A percentile compares a stretch with the other conserved stretches of the same genome.
Conservation (phyloP, 2,888 invertebrate genomes). For the Ennomos fuscantarius region DNA sequence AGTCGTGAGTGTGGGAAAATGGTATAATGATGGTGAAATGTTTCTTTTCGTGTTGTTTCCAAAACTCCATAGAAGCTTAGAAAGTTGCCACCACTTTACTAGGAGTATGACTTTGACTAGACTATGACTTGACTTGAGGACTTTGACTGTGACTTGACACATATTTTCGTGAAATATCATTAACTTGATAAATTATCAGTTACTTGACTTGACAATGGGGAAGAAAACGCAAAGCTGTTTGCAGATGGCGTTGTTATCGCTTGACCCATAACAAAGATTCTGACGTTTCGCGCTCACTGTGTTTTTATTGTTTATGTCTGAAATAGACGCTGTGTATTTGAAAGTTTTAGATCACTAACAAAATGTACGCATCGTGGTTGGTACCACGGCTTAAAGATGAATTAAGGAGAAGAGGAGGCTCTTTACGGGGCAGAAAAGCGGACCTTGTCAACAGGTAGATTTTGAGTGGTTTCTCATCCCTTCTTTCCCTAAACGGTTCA, state of each 20-base stretch:
- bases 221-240: constrained; percentile 1
- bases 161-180: no score
- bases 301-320: background rate
- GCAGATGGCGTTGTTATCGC: background rate
- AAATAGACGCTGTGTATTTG: background rate
- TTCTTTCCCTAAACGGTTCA: background rate
- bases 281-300: background rate
- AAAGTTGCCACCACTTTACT: no score
- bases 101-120: no score
- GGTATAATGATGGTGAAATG: no score
- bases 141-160: no score
- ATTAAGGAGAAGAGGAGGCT: background rate
- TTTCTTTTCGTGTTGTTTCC: no score
- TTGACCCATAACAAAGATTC: background rate
- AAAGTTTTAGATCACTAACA: background rate
- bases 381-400: background rate
- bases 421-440: background rate
- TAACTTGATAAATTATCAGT: no score
- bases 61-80: no score
- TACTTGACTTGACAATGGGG: no score
- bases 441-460: background rate
- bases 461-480: background rate
- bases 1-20: no score
- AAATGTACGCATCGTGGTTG: background rate
- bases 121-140: no score